Base-by-base conservation (phyloP, 2,113 vertebrate species). In the Orycteropus afer region DNA sequence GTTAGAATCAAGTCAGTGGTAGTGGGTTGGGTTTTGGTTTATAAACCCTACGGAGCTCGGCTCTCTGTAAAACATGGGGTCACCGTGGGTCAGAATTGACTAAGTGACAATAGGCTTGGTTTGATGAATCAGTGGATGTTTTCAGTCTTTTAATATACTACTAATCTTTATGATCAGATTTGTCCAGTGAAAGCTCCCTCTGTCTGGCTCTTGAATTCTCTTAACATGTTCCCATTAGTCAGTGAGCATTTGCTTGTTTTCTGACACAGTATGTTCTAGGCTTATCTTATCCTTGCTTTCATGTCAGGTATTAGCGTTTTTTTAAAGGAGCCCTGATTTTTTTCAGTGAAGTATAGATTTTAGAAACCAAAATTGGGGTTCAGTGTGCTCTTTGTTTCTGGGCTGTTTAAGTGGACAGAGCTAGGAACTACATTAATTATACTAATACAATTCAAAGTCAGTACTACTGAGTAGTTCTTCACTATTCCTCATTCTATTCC, bases 171-270 rank as follows among this genome's bases (percentile, higher is more conserved):
- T 78, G 57, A 47, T 47, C 59, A 42, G 0, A 22, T 63, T 42
- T 86, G 63, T 63, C 37, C 27, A 77, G 45, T 71, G 57, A 42
- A 61, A 92, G 20, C 11, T 29, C 8, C 47, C 42, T 73, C 42
- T 29, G 13, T 76, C 25, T 23, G 9, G 42, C 80, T 77, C 25
- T 67, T 80, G 22, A 1, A 61, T 47, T 13, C 9, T 18, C 83
- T 49, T 78, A 23, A 87, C 47, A 40, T 42, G 12, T 86, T 86
- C 47, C 13, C 78, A 2, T 71, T 63, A 61, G 34, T 89, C 40
- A 90, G 17, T 55, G 51, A 76, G 86, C 23, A 45, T 71, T 63
- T 90, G 37, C n/a, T 91, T 86, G n/a, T 27, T 78, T 94, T 90
- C 11, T 91, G 88, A 23, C 45, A 71, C 14, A 45, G 74, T 69